These are phyloP conservation scores for Larimichthys crocea DNA, from an alignment of 2,113 vertebrate species.

Conservation along the genomic window DNA sequence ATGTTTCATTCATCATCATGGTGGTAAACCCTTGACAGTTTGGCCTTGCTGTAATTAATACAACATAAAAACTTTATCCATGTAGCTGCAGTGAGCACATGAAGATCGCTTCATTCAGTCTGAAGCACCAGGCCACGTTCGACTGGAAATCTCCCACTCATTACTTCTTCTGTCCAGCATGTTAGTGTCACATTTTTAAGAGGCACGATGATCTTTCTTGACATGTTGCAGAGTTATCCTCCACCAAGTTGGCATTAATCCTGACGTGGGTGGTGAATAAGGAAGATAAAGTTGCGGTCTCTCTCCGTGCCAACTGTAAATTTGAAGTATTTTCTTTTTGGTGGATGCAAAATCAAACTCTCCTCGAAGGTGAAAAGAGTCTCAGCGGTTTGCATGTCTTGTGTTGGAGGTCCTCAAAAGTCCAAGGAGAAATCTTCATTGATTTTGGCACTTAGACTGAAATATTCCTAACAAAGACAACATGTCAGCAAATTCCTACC, in stretches of 20 bases:
- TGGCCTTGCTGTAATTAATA: constrained; percentile 46
- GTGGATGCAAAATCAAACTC: constrained; percentile 3
- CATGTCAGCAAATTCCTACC: neutral
- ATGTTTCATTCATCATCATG: constrained; percentile 52
- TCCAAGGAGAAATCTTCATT: neutral
- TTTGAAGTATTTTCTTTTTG: constrained; percentile 4
- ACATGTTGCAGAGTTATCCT: neutral
- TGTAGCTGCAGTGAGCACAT: constrained; percentile 4
- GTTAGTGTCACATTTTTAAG: constrained; percentile 22
- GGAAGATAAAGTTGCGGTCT: constrained; percentile 6
- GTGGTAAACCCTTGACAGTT: constrained; percentile 29
- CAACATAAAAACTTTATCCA: constrained; percentile 16
- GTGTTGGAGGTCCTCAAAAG: neutral
- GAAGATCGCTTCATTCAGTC: neutral
- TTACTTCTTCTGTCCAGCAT: constrained; percentile 7
- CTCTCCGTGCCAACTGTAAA: constrained; percentile 8
- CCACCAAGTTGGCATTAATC: constrained; percentile 19
- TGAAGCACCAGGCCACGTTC: constrained; percentile 19
- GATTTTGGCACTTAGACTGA: neutral
- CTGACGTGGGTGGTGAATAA: constrained; percentile 42
- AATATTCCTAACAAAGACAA: neutral
- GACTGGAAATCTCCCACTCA: neutral
- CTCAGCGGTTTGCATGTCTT: neutral
- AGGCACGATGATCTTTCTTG: neutral
- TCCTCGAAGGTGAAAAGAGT: constrained; percentile 15